A percentile compares a stretch with the other conserved stretches of the same genome.
Conservation (phyloP, 2,113 vertebrate species). For the Fulmarus glacialis region DNA sequence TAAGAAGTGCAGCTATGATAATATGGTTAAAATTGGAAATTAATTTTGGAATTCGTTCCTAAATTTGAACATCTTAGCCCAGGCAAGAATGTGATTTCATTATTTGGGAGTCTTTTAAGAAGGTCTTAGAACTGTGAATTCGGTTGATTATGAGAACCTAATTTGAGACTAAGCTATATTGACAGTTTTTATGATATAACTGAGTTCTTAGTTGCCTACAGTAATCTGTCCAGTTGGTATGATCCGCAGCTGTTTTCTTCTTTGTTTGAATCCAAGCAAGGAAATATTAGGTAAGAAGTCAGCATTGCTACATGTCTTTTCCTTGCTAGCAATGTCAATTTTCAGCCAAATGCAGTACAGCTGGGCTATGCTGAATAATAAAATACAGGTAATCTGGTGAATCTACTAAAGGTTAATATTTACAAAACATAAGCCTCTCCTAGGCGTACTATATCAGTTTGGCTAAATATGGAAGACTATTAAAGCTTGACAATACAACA, state of each 20-base stretch:
- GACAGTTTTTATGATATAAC: not conserved
- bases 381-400: conserved; percentile 52
- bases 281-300: not conserved
- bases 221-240: not conserved
- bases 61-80: conserved; percentile 2
- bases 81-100: conserved; percentile 23
- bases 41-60: conserved; percentile 24
- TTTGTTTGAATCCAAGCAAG: not conserved
- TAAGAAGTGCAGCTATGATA: not conserved
- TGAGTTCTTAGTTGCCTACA: not conserved
- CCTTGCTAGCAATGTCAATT: not conserved
- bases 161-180: not conserved
- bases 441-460: not conserved
- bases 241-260: not conserved
- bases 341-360: not conserved
- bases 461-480: not conserved
- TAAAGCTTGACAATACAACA: conserved; percentile 26
- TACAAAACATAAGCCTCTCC: conserved; percentile 17
- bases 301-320: not conserved
- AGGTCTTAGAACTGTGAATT: not conserved
- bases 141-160: not conserved
- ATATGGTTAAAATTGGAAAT: conserved; percentile 31
- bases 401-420: conserved; percentile 24
- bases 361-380: not conserved
- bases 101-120: not conserved